These are phyloP conservation scores for Oryzaephilus surinamensis DNA, from an alignment of 1,140 invertebrate genomes.

Conservation along the genomic window DNA sequence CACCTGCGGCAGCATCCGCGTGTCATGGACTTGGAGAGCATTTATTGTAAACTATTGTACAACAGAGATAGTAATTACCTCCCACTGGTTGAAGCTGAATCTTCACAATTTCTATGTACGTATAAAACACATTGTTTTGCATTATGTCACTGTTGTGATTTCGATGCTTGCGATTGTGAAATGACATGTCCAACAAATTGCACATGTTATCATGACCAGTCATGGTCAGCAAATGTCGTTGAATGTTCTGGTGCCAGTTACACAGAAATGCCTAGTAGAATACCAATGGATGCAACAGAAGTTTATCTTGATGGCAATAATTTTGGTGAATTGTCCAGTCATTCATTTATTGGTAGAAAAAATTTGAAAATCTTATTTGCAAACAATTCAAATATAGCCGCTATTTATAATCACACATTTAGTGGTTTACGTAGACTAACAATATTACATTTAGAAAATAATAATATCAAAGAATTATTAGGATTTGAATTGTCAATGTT, in stretches of 20 bases:
- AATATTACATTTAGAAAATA: slow-evolving; percentile 76
- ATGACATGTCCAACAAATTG: slow-evolving; percentile 91
- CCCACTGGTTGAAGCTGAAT: slow-evolving; percentile 70
- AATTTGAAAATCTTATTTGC: slow-evolving; percentile 76
- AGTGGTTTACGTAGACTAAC: slow-evolving; percentile 68
- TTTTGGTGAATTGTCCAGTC: slow-evolving; percentile 73
- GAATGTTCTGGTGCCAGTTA: slow-evolving; percentile 77
- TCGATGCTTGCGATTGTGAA: slow-evolving; percentile 90
- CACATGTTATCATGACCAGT: slow-evolving; percentile 88
- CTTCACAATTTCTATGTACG: slow-evolving; percentile 82
- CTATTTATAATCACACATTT: slow-evolving; percentile 81
- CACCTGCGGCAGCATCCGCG: slow-evolving; percentile 70
- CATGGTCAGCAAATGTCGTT: slow-evolving; percentile 87
- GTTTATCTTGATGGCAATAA: slow-evolving; percentile 87
- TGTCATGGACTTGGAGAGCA: slow-evolving; percentile 83
- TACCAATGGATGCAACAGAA: slow-evolving; percentile 91
- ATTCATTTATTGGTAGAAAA: slow-evolving; percentile 84
- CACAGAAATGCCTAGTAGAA: slow-evolving; percentile 68
- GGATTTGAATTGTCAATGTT: slow-evolving; percentile 77
- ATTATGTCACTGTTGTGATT: slow-evolving; percentile 88
- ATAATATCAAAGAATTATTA: slow-evolving; percentile 64
- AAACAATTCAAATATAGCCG: slow-evolving; percentile 77
- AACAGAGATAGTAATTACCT: slow-evolving; percentile 70
- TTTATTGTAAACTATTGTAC: slow-evolving; percentile 83
- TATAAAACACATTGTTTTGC: slow-evolving; percentile 90